Conservation (phyloP, 2,113 vertebrate genomes). For the Tetraodon nigroviridis region DNA sequence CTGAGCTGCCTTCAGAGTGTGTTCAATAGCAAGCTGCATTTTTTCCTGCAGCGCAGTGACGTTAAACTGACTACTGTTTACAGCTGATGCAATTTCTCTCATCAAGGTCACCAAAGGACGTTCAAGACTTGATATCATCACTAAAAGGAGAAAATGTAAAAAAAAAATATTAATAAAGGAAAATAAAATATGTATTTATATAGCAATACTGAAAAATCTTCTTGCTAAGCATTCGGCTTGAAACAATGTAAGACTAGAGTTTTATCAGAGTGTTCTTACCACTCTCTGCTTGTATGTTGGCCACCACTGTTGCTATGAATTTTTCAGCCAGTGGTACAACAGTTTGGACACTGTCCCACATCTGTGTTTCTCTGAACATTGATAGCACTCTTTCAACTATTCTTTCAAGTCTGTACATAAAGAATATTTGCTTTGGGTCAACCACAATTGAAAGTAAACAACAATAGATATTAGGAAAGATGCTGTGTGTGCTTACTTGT, state of each 20-base stretch:
- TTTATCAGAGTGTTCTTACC: constrained; percentile 49
- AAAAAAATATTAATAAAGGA: background rate
- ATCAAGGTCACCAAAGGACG: constrained; percentile 50
- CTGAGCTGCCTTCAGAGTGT: constrained; percentile 41
- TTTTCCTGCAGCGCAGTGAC: constrained; percentile 21
- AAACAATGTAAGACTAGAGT: background rate
- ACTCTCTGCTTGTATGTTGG: constrained; percentile 43
- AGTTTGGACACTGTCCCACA: constrained; percentile 33
- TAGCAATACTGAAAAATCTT: background rate
- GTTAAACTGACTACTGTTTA: constrained; percentile 48
- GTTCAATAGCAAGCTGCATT: constrained; percentile 46
- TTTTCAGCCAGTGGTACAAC: constrained; percentile 42
- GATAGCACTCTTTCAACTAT: constrained; percentile 51
- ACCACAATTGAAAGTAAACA: background rate
- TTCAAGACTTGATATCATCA: constrained; percentile 51
- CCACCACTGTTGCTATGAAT: constrained; percentile 11
- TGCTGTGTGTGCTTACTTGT: constrained; percentile 49
- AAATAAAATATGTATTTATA: background rate
- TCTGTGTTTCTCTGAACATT: constrained; percentile 33
- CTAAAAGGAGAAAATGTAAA: constrained; percentile 38
- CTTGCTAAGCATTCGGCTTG: background rate
- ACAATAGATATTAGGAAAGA: background rate
- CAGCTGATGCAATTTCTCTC: constrained; percentile 21
- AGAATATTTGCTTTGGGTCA: background rate
- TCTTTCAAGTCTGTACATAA: constrained; percentile 54